Base-by-base conservation (phyloP, 2,888 invertebrate genomes). In the Tiphia femorata region DNA sequence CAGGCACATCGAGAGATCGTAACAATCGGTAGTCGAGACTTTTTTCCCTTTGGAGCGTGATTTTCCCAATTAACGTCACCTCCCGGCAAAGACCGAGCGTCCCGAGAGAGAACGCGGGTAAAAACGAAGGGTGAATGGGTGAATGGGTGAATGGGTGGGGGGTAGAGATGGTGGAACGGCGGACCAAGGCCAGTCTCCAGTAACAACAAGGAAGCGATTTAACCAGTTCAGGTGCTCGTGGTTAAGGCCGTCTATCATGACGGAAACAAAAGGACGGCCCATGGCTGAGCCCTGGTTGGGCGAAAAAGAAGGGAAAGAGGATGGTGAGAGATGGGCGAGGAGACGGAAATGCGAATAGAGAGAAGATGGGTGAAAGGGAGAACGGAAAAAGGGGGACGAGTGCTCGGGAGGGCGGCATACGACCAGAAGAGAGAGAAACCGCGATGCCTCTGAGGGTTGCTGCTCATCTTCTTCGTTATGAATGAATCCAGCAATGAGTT, bases 401-500 rank as follows among this genome's bases (percentile, higher is more conserved):
- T 6, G 6, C 3, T 6, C 25, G 12, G 29, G 29, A 29, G 29
- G 6, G 5, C 25, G 6, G 6, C 29, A 12, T 29, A 12, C 12
- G 10, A 12, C 29, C 29, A 29, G 29, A 5, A 10, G n/a, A 33
- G 12, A 35, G 27, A 14, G 33, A 14, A 33, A 21, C 14, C 3
- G 10, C 20, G 43, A 20, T 35, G 46, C 33, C 62, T 64, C 63
- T 63, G 64, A 64, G 64, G 47, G 53, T 49, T 57, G 57, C 54
- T 57, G 49, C n/a, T n/a, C n/a, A 53, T 65, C 64, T 57, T 62
- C 62, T 63, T 65, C 64, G 67, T 69, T 69, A 70, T 67, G 72
- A 74, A 72, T 69, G 74, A 72, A 70, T 64, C 66, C 63, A 56
- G 61, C 63, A 70, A 69, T 65, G 64, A 72, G 72, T 69, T 76